Evolutionary conservation across 2,888 invertebrate genomes (phyloP).

Genomic region (Lamproptera curius): DNA sequence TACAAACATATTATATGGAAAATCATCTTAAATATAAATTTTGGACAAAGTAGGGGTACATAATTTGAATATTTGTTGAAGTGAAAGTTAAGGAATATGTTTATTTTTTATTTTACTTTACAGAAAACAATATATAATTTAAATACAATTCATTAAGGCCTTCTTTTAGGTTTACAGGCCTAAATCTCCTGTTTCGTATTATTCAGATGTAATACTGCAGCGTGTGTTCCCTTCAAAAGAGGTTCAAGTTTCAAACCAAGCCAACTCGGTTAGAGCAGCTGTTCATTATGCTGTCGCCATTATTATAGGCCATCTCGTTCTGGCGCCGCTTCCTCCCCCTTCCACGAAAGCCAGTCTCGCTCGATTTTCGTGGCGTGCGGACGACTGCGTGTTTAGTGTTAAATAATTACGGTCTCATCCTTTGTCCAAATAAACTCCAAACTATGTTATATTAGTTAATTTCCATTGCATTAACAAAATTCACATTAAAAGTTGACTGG

Average conservation of each 20-base stretch:
- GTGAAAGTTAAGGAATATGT: too few relatives aligned
- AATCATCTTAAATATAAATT: too few relatives aligned
- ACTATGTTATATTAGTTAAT: conserved; percentile 27
- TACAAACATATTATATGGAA: too few relatives aligned
- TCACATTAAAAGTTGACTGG: conserved; percentile 36
- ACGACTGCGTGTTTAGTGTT: conserved; percentile 40
- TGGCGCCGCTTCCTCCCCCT: conserved; percentile 38
- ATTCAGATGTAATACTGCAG: conserved; percentile 3
- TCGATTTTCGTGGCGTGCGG: conserved; percentile 63
- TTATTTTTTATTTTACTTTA: too few relatives aligned
- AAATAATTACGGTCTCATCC: conserved; percentile 62
- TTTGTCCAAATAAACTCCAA: conserved; percentile 64
- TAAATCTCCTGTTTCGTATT: not conserved
- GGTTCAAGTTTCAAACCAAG: conserved; percentile 31
- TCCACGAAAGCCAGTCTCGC: conserved; percentile 61
- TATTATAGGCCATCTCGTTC: conserved; percentile 54
- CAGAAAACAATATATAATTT: too few relatives aligned
- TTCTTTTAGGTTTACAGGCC: too few relatives aligned
- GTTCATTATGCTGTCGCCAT: conserved; percentile 66
- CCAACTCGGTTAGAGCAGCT: conserved; percentile 46
- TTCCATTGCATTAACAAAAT: conserved; percentile 11
- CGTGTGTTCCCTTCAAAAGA: conserved; percentile 17
- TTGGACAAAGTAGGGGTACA: too few relatives aligned
- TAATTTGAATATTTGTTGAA: too few relatives aligned
- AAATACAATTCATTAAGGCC: too few relatives aligned